Conservation (phyloP, 2,113 vertebrate species). For the Clarias batrachus region DNA sequence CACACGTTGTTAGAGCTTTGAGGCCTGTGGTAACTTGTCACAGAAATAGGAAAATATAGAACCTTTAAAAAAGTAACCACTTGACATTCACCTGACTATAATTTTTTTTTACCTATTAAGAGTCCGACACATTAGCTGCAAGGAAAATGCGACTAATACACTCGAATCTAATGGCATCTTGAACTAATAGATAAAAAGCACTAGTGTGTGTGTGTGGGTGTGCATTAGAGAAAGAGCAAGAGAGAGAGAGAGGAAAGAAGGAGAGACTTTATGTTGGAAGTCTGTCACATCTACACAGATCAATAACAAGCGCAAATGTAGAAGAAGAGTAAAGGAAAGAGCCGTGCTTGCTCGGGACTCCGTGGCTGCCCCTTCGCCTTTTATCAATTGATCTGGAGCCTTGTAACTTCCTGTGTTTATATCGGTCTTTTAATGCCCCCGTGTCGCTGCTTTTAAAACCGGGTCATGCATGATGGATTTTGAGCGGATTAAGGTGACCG, state of each 20-base stretch:
- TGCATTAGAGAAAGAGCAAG: not conserved
- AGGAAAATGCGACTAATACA: not conserved
- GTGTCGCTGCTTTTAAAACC: slow-evolving; percentile 3
- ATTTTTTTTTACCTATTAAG: not conserved
- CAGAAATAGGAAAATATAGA: too few relatives aligned
- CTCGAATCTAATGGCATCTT: not conserved
- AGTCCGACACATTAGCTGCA: not conserved
- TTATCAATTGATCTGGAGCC: slow-evolving; percentile 34
- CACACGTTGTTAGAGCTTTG: too few relatives aligned
- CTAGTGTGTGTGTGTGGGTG: not conserved
- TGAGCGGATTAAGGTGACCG: slow-evolving; percentile 1
- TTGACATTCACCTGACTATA: not conserved
- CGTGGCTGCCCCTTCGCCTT: slow-evolving; percentile 6
- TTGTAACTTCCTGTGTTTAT: slow-evolving; percentile 9
- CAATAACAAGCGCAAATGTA: not conserved
- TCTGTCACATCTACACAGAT: not conserved
- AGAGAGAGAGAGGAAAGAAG: not conserved
- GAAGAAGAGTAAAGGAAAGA: slow-evolving; percentile 28
- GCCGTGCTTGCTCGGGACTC: not conserved
- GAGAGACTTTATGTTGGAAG: not conserved
- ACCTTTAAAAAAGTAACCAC: not conserved
- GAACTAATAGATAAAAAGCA: not conserved
- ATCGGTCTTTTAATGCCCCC: not conserved
- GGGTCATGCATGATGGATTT: slow-evolving; percentile 4
- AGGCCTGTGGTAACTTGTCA: too few relatives aligned